Evolutionary conservation across 2,113 vertebrate species (phyloP).

Genomic region (Todiramphus chloris): DNA sequence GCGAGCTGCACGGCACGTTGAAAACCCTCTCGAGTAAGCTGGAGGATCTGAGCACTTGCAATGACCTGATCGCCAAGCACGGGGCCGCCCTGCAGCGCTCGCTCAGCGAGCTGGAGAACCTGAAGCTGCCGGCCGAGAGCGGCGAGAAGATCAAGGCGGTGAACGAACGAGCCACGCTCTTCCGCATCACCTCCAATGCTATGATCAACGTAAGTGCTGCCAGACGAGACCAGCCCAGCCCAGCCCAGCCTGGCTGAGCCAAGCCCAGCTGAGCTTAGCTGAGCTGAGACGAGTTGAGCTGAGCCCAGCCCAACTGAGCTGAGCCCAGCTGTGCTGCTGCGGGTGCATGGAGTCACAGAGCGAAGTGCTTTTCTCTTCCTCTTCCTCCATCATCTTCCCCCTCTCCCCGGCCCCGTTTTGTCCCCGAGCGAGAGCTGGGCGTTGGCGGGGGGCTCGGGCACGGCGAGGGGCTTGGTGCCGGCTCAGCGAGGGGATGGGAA

Average conservation of each 20-base stretch:
- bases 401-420: accelerated
- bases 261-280: no score
- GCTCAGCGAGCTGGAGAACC: conserved; percentile 91
- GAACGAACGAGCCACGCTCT: conserved; percentile 94
- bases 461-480: accelerated
- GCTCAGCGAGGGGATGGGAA: not conserved
- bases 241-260: not conserved
- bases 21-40: conserved; percentile 91
- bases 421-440: accelerated
- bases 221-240: not conserved
- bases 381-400: not conserved
- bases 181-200: conserved; percentile 99
- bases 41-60: conserved; percentile 94
- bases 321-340: not conserved
- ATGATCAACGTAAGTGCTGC: conserved; percentile 89
- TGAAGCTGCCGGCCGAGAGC: conserved; percentile 86
- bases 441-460: accelerated
- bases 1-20: conserved; percentile 87
- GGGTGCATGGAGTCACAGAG: not conserved
- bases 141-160: conserved; percentile 94
- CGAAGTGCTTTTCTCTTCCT: not conserved
- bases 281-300: no score
- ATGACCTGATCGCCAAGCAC: conserved; percentile 95
- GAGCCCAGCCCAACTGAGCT: no score
- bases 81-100: conserved; percentile 95